Evolutionary conservation across 2,113 vertebrate genomes (phyloP).

Genomic region (Varanus salvator): DNA sequence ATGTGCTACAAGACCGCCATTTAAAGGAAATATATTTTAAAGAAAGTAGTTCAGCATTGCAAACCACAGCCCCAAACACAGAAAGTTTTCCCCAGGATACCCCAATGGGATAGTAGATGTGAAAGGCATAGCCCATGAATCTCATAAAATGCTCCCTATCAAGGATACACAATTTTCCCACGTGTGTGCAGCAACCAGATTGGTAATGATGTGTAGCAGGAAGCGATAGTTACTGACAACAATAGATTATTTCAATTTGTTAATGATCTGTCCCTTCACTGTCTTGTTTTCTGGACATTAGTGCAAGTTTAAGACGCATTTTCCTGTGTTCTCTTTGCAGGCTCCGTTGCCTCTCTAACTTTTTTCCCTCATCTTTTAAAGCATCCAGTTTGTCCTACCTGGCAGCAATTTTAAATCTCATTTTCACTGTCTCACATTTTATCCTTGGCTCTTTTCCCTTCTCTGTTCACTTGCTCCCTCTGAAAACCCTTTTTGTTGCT

Average conservation of each 20-base stretch:
- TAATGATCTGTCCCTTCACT: not conserved
- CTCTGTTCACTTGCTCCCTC: not conserved
- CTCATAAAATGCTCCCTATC: no score
- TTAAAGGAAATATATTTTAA: constrained; percentile 6
- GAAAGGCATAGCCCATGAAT: not conserved
- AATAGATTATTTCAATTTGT: constrained; percentile 18
- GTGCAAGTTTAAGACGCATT: not conserved
- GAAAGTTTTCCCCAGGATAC: not conserved
- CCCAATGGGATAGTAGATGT: not conserved
- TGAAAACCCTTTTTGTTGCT: constrained; percentile 17
- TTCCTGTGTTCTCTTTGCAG: not conserved
- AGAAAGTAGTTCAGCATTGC: not conserved
- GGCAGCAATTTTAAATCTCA: not conserved
- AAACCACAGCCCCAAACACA: not conserved
- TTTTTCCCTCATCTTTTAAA: not conserved
- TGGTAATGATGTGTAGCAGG: not conserved
- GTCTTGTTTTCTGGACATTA: not conserved
- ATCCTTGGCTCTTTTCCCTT: not conserved
- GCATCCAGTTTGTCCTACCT: not conserved
- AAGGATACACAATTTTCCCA: not conserved
- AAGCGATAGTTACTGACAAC: not conserved
- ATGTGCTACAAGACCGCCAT: constrained; percentile 11
- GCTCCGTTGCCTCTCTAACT: not conserved
- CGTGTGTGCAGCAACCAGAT: not conserved
- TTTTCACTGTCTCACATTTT: not conserved